Base-by-base conservation (phyloP, 2,113 vertebrate genomes). In the Danionella cerebrum region DNA sequence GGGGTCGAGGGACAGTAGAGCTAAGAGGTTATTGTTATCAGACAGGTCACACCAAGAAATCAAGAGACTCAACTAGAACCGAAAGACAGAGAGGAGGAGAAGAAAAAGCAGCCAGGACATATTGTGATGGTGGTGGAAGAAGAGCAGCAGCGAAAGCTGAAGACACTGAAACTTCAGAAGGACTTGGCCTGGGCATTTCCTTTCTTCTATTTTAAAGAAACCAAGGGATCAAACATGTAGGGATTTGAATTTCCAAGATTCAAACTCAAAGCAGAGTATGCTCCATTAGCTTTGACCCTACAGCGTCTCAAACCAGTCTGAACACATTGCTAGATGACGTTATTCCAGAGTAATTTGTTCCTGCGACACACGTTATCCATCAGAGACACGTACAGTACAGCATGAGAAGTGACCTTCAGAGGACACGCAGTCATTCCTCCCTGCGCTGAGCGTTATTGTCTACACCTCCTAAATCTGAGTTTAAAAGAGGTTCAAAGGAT, bases 1-100 rank as follows among this genome's bases (percentile, higher is more conserved):
- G 91, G 94, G 94, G 91, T 88, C 88, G 94, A 95, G 93, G 93
- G 94, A 96, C 91, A 96, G 84, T 89, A 96, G 90, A 96, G 86
- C 95, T 96, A 94, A 94, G 92, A 94, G 92, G 91, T 97, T 93
- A 96, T 94, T 90, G 76, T 90, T 86, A 88, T 87, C 92, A 84
- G 86, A 93, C 84, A 92, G 88, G 90, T 89, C 89, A 92, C 89
- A 93, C 87, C 70, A 53, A 91, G 75, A 87, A 87, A 90, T 85
- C 78, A 91, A 90, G 78, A 80, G 72, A 90, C 75, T 72, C 85
- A 90, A 90, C 78, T 71, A 83, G 81, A 89, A 82, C 0, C 70
- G 73, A 71, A 77, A 74, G 76, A 85, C 78, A 79, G 75, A 79
- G 78, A 87, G 86, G 86, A 89, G 76, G 85, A 88, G 85, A 86